Evolutionary conservation across 1,140 invertebrate species (phyloP).

Genomic region (Atopsyche davidsoni): DNA sequence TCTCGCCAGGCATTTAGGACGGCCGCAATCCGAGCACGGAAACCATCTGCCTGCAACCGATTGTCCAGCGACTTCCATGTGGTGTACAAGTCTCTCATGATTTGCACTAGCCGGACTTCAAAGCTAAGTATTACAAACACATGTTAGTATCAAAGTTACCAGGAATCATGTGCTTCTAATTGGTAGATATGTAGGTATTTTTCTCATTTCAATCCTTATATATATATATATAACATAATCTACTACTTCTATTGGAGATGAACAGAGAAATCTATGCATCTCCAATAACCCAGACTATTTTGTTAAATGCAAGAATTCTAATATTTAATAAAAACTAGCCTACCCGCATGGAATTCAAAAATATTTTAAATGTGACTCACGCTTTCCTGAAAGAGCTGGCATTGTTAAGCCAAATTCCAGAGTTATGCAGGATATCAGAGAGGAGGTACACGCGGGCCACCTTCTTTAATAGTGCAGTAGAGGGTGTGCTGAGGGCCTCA

Average conservation of each 20-base stretch:
- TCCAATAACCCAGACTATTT: too few species aligned
- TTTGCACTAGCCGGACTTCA: slow-evolving; percentile 76
- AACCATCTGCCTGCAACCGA: slow-evolving; percentile 90
- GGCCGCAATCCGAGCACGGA: slow-evolving; percentile 90
- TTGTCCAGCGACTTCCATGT: slow-evolving; percentile 77
- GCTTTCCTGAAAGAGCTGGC: slow-evolving; percentile 92
- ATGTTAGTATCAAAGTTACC: too few species aligned
- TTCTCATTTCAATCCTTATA: too few species aligned
- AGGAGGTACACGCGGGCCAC: slow-evolving; percentile 91
- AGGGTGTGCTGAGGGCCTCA: slow-evolving; percentile 73
- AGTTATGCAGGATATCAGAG: slow-evolving; percentile 97
- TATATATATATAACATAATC: too few species aligned
- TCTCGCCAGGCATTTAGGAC: slow-evolving; percentile 98
- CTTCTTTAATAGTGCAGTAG: slow-evolving; percentile 83
- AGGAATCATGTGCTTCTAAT: too few species aligned
- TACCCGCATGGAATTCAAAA: too few species aligned
- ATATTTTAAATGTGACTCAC: too few species aligned
- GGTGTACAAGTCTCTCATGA: slow-evolving; percentile 79
- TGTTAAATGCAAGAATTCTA: slow-evolving; percentile 1
- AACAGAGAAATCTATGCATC: background rate
- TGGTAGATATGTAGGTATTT: too few species aligned
- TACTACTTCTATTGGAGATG: too few species aligned
- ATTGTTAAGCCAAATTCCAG: slow-evolving; percentile 92
- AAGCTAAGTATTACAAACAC: too few species aligned
- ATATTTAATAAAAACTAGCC: background rate